These are phyloP conservation scores for Acrocephalus arundinaceus DNA, from an alignment of 2,113 vertebrate species.

Conservation along the genomic window DNA sequence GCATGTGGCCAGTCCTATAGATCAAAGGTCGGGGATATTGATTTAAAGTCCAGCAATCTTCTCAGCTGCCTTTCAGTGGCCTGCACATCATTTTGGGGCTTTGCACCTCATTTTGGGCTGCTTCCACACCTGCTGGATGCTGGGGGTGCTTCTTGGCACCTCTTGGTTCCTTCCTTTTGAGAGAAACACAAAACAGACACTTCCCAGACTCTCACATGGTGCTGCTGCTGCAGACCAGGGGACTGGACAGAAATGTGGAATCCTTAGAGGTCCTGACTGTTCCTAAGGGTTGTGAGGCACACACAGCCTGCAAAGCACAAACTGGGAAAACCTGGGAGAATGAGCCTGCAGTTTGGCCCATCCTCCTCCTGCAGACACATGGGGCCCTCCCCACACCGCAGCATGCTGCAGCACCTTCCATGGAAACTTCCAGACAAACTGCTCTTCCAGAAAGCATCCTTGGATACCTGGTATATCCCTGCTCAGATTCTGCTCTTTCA, in stretches of 20 bases:
- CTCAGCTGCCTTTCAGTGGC: neutral
- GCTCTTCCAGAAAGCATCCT: neutral
- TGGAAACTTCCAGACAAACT: too few species aligned
- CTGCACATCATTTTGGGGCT: neutral
- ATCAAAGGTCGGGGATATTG: neutral
- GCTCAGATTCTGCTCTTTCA: neutral
- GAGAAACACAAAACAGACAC: neutral
- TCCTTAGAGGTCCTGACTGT: neutral
- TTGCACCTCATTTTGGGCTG: neutral
- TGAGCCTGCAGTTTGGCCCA: rapidly evolving
- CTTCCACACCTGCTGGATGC: neutral
- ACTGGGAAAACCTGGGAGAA: neutral
- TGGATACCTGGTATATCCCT: neutral
- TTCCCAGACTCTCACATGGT: neutral
- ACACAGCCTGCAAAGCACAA: rapidly evolving
- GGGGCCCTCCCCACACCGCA: rapidly evolving
- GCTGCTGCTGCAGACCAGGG: neutral
- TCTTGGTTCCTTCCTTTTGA: neutral
- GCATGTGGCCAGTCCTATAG: neutral
- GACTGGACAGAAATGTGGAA: neutral
- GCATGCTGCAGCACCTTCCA: neutral
- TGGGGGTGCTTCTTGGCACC: neutral
- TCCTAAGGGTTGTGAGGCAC: neutral
- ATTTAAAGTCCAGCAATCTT: neutral
- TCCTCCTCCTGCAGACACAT: neutral